Conservation (phyloP, 2,113 vertebrate species). For the Coregonus clupeaformis region DNA sequence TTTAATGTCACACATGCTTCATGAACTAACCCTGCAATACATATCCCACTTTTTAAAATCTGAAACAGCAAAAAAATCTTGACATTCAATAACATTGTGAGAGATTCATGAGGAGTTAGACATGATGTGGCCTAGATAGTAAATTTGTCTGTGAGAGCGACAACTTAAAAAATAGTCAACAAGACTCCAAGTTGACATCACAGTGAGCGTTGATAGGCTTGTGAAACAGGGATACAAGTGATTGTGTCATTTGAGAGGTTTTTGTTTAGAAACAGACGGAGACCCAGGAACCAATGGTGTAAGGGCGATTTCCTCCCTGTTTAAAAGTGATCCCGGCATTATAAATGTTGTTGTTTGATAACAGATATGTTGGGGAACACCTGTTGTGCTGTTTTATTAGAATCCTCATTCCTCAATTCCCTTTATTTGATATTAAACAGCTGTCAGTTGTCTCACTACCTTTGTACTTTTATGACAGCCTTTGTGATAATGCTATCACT, state of each 20-base stretch:
- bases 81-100: no score
- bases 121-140: no score
- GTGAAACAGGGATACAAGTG: not conserved
- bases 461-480: not conserved
- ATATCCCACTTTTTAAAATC: no score
- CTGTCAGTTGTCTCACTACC: not conserved
- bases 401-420: not conserved
- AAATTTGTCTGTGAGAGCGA: no score
- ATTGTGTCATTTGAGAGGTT: not conserved
- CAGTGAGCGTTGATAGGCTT: not conserved
- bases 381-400: not conserved
- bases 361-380: conserved; percentile 2
- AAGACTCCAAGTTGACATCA: not conserved
- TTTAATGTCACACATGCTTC: not conserved
- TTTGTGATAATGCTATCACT: not conserved
- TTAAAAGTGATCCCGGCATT: not conserved
- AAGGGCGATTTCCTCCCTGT: not conserved
- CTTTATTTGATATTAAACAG: not conserved
- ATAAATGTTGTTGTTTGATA: not conserved
- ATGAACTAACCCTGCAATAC: no score
- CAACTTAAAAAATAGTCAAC: no score
- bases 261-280: not conserved
- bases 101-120: no score
- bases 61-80: no score
- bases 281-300: not conserved